phyloP scores from a whole-genome alignment of 2,113 vertebrate genomes.

The Eulacestoma nigropectus region DNA sequence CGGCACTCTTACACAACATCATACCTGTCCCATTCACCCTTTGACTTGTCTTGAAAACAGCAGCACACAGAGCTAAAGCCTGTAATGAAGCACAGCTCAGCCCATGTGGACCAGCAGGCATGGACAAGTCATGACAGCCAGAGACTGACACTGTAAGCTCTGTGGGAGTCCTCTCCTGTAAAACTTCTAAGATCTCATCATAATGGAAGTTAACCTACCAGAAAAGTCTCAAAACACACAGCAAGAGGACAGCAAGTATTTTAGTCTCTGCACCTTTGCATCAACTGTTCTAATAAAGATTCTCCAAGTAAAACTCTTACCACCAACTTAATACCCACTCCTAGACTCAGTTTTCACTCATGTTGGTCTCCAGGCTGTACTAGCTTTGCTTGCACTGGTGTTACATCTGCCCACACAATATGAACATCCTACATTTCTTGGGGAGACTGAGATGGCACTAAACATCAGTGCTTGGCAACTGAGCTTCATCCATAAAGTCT shows the following conservation, averaged over 20 bases:
- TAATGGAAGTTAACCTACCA: not conserved
- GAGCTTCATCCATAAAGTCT: not conserved
- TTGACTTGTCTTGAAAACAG: not conserved
- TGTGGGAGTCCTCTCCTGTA: not conserved
- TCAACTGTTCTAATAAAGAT: not conserved
- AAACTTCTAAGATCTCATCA: not conserved
- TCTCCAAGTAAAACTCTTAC: not conserved
- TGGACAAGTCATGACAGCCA: not conserved
- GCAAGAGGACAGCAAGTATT: not conserved
- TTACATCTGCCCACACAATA: not conserved
- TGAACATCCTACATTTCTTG: not conserved
- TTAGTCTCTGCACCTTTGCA: not conserved
- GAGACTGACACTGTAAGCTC: not conserved
- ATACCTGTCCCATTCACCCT: not conserved
- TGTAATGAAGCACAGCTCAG: not conserved
- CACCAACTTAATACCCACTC: not conserved
- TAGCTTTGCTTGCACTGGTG: not conserved
- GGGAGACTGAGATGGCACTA: not conserved
- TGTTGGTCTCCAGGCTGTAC: not conserved
- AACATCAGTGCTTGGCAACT: not conserved
- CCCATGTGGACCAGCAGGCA: accelerated
- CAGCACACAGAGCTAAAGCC: not conserved
- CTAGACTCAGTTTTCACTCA: not conserved
- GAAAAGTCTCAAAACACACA: not conserved
- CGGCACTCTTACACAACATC: not conserved